Conservation (phyloP, 2,113 vertebrate genomes). For the Phrynosoma blainvillii region DNA sequence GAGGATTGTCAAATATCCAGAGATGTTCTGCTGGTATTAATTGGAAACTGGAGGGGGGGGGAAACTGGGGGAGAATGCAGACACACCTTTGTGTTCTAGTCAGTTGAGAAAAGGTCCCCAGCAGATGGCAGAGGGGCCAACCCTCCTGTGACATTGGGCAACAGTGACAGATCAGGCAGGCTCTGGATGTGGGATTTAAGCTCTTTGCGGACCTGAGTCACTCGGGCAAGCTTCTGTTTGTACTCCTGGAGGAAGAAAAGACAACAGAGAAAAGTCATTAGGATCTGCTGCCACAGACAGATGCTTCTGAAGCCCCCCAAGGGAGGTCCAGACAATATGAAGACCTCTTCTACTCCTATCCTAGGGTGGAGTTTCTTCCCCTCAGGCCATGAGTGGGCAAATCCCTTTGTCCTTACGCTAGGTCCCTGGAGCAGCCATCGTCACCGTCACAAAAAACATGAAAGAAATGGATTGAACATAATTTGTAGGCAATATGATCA, state of each 20-base stretch:
- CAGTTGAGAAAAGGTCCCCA: constrained; percentile 97
- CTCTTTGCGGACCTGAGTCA: constrained; percentile 97
- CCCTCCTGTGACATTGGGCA: constrained; percentile 95
- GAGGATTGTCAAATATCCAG: constrained; percentile 61
- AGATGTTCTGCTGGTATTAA: constrained; percentile 69
- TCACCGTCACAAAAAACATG: too few relatives aligned
- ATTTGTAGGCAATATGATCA: too few relatives aligned
- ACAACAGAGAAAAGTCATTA: not conserved
- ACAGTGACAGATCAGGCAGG: constrained; percentile 93
- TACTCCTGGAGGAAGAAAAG: constrained; percentile 85
- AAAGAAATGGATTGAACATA: too few relatives aligned
- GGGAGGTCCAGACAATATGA: too few relatives aligned
- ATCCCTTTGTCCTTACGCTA: too few relatives aligned
- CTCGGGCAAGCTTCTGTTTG: constrained; percentile 96
- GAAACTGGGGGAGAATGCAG: not conserved
- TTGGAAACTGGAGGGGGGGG: constrained; percentile 38
- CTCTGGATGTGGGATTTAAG: constrained; percentile 99
- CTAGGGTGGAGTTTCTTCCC: too few relatives aligned
- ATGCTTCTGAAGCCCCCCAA: not conserved
- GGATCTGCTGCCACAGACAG: not conserved
- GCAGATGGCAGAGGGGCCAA: constrained; percentile 95
- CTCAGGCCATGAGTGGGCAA: too few relatives aligned
- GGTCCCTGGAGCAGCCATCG: too few relatives aligned
- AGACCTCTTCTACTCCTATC: too few relatives aligned
- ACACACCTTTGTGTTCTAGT: constrained; percentile 76